Evolutionary conservation across 92 coral and sea anemone species (phyloP).

Genomic region (Nematostella vectensis): DNA sequence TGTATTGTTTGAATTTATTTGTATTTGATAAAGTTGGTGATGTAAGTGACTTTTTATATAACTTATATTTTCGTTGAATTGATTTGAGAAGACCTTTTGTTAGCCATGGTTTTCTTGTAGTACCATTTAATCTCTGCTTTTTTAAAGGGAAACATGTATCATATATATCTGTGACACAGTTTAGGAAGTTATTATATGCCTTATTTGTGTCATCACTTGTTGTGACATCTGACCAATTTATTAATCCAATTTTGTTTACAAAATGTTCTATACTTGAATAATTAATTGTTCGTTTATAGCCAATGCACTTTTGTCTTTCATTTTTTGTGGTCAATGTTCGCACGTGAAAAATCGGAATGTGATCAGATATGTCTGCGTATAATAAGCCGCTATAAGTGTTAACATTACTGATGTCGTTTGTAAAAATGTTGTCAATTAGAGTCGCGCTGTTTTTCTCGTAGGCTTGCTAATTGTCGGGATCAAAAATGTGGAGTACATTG

Average conservation of each 20-base stretch:
- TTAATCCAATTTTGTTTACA: neutral
- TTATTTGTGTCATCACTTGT: neutral
- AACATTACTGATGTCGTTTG: neutral
- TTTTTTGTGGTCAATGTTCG: neutral
- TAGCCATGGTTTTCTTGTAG: neutral
- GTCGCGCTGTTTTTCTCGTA: neutral
- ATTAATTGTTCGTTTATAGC: neutral
- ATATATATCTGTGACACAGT: neutral
- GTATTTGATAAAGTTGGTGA: neutral
- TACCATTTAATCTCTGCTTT: neutral
- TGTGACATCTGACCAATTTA: neutral
- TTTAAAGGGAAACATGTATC: constrained; percentile 4
- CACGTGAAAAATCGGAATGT: neutral
- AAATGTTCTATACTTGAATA: neutral
- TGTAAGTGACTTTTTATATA: neutral
- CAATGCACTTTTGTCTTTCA: neutral
- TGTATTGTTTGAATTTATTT: neutral
- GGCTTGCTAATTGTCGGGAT: neutral
- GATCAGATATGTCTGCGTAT: neutral
- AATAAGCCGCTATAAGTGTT: neutral
- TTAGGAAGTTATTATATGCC: neutral
- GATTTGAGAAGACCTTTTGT: constrained; percentile 2
- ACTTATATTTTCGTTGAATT: neutral
- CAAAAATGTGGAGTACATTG: neutral
- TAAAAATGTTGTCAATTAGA: neutral